Evolutionary conservation across 53 echinoderm and acorn worm genomes (phyloP), one percentile per base, ranked within the genome.

Genomic region (Henricia sp.): DNA sequence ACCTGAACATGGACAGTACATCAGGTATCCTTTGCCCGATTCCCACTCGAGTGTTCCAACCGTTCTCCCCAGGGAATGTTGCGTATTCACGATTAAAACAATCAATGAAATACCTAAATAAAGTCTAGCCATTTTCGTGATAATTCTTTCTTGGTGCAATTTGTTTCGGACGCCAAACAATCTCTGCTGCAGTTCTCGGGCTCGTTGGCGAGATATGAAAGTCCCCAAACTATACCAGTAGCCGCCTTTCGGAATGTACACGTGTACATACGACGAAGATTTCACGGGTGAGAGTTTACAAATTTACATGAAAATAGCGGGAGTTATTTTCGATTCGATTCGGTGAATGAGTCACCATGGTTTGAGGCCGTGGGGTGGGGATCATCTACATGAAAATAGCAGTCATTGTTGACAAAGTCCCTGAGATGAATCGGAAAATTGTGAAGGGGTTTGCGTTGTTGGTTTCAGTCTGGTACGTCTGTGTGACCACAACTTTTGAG

Each of bases 1-100:
- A 99, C 99, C 99, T 48, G 95, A 95, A 69, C 99, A 99, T 1
- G 99, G 99, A 38, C 99, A 99, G 69, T 99, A 99, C 3, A 95
- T 35, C 0, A 99, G 50, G 62, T 99, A 99, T 6, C 99, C 99
- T 52, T 90, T 95, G 2, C 75, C 62, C 27, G 93, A 86, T 21
- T 95, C 93, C 95, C 95, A 95, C 39, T 95, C 93, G 28, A 90
- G n/a, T 26, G 60, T 48, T 0, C 63, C 80, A 10, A 60, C 80
- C 43, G 62, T 80, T 26, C 80, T 62, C 0, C 80, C 44, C 14
- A 46, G n/a, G 32, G 44, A 43, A 9, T 50, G 17, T 20, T 50
- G 33, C 21, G 36, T 19, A n/a, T 44, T 25, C 62, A 6, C 40
- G 38, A 54, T 21, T 32, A 80, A 33, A 46, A 64, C 50, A n/a